These are phyloP conservation scores for Rhabdomys dilectus DNA, from an alignment of 2,113 vertebrate genomes.

Conservation along the genomic window DNA sequence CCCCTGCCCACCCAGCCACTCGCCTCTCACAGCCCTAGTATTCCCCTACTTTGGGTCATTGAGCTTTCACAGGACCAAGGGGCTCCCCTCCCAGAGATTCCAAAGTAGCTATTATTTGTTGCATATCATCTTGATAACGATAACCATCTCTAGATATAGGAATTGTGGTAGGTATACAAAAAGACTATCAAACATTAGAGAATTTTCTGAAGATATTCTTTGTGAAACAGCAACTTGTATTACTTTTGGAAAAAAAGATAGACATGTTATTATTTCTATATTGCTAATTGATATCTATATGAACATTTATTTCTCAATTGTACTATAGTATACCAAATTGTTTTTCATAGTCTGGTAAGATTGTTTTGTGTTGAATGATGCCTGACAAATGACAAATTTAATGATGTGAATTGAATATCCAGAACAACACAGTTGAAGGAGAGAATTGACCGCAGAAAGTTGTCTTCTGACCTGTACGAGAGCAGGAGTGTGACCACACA, in stretches of 20 bases:
- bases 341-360: not conserved
- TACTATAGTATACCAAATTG: not conserved
- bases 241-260: not conserved
- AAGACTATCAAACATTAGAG: not conserved
- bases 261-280: not conserved
- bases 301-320: not conserved
- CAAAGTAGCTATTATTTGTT: not conserved
- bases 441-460: not conserved
- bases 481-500: not conserved
- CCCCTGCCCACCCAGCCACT: too few species aligned
- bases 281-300: not conserved
- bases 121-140: not conserved
- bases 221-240: not conserved
- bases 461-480: not conserved
- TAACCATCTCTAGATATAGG: not conserved
- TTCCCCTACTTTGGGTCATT: too few species aligned
- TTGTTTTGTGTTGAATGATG: not conserved
- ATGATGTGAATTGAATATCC: not conserved
- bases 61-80: too few species aligned
- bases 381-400: not conserved
- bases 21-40: too few species aligned
- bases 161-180: not conserved
- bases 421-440: not conserved
- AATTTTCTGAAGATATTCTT: not conserved
- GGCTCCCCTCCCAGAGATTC: too few species aligned